phyloP scores from a whole-genome alignment of 2,113 vertebrate genomes.

The Phrynosoma blainvillii region DNA sequence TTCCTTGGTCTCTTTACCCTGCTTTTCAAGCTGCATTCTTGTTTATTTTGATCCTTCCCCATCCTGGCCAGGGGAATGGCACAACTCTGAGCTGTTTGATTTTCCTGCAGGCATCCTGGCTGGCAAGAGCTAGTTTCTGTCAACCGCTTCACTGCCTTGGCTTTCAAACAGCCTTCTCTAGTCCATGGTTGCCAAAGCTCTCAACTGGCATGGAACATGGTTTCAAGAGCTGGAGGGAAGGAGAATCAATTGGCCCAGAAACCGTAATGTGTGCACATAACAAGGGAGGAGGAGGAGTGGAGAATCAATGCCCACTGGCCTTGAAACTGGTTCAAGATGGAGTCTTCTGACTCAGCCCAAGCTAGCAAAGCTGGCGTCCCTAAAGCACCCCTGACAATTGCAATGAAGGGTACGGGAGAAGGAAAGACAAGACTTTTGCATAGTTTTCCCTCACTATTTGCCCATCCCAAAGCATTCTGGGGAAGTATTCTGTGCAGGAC shows the following conservation, averaged over 20 bases:
- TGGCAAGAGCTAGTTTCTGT: not conserved
- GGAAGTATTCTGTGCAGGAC: too few relatives aligned
- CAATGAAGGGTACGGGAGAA: too few relatives aligned
- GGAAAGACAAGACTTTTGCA: too few relatives aligned
- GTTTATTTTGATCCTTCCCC: not conserved
- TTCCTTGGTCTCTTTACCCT: not conserved
- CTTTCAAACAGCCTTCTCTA: conserved; percentile 57
- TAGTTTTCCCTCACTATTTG: too few relatives aligned
- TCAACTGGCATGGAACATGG: conserved; percentile 44
- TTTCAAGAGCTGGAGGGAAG: conserved; percentile 37
- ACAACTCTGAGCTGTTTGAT: accelerated
- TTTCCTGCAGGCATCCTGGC: not conserved
- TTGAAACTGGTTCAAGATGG: not conserved
- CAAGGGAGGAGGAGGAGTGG: not conserved
- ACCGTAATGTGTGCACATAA: not conserved
- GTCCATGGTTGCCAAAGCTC: conserved; percentile 52
- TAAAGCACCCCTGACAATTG: not conserved
- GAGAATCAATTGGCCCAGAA: conserved; percentile 27
- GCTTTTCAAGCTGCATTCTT: not conserved
- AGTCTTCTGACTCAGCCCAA: not conserved
- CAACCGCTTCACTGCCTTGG: not conserved
- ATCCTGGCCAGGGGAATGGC: not conserved
- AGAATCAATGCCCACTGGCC: not conserved
- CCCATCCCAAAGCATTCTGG: too few relatives aligned
- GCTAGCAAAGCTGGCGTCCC: conserved; percentile 3